phyloP scores from a whole-genome alignment of 2,888 invertebrate genomes.

The Cheiracanthium punctorium region DNA sequence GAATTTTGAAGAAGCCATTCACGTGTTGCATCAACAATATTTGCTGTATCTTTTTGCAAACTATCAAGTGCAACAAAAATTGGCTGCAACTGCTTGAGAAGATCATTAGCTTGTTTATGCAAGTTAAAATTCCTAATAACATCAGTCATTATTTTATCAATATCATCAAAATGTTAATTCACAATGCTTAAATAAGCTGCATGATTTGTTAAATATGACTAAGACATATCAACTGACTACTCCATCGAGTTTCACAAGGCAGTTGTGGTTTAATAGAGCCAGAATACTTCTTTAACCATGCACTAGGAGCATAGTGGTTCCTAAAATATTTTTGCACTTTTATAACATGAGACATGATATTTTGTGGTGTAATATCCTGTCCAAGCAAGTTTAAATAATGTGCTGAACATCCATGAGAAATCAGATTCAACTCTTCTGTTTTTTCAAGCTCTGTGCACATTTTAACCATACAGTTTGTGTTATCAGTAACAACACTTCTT shows the following conservation, averaged over 20 bases:
- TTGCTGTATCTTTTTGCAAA: slow-evolving; percentile 10
- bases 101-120: neutral
- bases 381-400: slow-evolving; percentile 15
- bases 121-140: neutral
- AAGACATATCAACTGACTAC: neutral
- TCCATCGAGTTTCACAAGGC: slow-evolving; percentile 2
- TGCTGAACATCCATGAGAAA: slow-evolving; percentile 17
- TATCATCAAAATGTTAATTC: neutral
- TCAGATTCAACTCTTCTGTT: slow-evolving; percentile 20
- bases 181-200: slow-evolving; percentile 3
- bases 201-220: slow-evolving; percentile 1
- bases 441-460: slow-evolving; percentile 26
- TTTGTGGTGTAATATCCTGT: slow-evolving; percentile 11
- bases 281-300: neutral
- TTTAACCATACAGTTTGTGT: slow-evolving; percentile 26
- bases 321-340: slow-evolving; percentile 8
- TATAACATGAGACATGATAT: slow-evolving; percentile 9
- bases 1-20: slow-evolving; percentile 18
- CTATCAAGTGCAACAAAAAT: slow-evolving; percentile 14
- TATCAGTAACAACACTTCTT: neutral
- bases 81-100: slow-evolving; percentile 20
- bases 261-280: slow-evolving; percentile 22
- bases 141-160: neutral
- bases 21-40: slow-evolving; percentile 9
- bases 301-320: neutral